Evolutionary conservation across 2,797 vertebrate genomes (phyloP).

Genomic region (Ispidina picta): DNA sequence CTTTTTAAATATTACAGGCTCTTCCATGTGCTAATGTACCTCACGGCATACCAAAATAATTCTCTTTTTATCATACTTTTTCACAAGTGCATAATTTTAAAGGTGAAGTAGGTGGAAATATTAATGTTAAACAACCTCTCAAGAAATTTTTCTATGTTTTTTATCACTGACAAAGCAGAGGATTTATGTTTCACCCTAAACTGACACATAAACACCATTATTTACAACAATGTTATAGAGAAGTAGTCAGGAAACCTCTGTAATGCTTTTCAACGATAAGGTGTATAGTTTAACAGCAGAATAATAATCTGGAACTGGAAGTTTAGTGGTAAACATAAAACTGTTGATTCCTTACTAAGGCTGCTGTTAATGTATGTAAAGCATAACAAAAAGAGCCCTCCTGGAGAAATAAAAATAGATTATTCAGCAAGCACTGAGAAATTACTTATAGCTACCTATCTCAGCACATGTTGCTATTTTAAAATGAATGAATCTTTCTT

Average conservation of each 20-base stretch:
- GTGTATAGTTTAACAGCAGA: constrained; percentile 11
- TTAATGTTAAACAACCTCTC: neutral
- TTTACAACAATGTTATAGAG: neutral
- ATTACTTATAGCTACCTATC: neutral
- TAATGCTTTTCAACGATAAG: neutral
- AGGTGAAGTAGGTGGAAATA: neutral
- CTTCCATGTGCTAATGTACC: neutral
- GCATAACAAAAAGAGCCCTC: neutral
- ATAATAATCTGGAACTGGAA: neutral
- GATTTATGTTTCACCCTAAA: neutral
- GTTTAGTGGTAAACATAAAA: constrained; percentile 19
- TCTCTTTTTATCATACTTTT: neutral
- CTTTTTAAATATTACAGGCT: neutral
- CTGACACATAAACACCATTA: neutral
- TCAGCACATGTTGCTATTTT: neutral
- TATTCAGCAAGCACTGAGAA: neutral
- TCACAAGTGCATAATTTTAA: neutral
- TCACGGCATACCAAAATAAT: neutral
- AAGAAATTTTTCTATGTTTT: neutral
- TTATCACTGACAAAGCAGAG: neutral
- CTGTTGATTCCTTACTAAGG: neutral
- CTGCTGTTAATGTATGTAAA: neutral
- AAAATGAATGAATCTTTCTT: neutral
- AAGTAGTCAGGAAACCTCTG: neutral
- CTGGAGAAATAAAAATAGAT: neutral